Percentiles rank a stretch among this genome's conserved stretches.
Evolutionary conservation across 2,888 invertebrate species (phyloP).

Genomic region (Diarsia mendica): DNA sequence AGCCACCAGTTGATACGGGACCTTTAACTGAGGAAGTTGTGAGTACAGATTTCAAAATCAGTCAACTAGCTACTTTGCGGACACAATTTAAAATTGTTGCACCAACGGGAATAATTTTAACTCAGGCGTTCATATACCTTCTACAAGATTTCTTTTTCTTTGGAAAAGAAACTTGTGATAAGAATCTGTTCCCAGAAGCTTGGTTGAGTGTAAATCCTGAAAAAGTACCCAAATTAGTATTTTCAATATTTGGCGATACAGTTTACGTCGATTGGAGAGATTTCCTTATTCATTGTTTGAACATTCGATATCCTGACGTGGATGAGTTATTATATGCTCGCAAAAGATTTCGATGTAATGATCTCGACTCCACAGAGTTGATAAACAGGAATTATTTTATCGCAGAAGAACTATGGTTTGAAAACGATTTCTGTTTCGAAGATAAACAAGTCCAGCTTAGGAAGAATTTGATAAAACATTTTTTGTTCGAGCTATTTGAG

Average conservation of each 20-base stretch:
- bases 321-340: conserved; percentile 89
- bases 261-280: conserved; percentile 92
- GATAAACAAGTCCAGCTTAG: conserved; percentile 75
- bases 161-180: conserved; percentile 84
- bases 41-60: conserved; percentile 80
- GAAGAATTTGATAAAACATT: conserved; percentile 86
- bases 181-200: conserved; percentile 77
- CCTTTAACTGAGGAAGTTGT: conserved; percentile 70
- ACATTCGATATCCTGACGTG: conserved; percentile 89
- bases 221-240: conserved; percentile 84
- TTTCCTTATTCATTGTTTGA: conserved; percentile 91
- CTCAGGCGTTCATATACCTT: conserved; percentile 87
- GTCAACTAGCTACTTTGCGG: conserved; percentile 81
- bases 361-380: conserved; percentile 81
- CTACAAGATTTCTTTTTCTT: conserved; percentile 89
- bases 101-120: conserved; percentile 82
- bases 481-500: conserved; percentile 90
- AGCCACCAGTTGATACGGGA: conserved; percentile 62
- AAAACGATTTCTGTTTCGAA: conserved; percentile 76
- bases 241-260: conserved; percentile 88
- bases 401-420: conserved; percentile 82
- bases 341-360: conserved; percentile 85
- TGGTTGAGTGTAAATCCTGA: conserved; percentile 86
- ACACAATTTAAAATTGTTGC: conserved; percentile 84
- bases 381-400: conserved; percentile 80